Evolutionary conservation across 2,113 vertebrate genomes (phyloP).

Genomic region (Diadophis punctatus): DNA sequence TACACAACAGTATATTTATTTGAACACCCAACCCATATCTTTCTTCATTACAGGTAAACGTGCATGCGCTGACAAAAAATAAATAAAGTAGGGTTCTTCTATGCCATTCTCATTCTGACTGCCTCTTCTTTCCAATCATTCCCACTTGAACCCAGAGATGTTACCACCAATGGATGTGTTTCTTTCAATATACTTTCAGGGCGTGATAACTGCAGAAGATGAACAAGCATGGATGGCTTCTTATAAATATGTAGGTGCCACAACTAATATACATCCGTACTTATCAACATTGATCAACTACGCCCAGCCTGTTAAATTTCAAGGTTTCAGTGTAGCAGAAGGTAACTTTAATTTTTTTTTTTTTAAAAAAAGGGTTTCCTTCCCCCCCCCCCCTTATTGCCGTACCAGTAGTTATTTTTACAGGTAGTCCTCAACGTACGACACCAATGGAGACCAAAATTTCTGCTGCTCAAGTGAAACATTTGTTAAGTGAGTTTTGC

Average conservation of each 20-base stretch:
- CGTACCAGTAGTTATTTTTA: neutral
- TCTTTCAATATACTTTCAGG: conserved; percentile 69
- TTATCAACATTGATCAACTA: conserved; percentile 99
- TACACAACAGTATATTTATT: conserved; percentile 9
- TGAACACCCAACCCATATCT: conserved; percentile 12
- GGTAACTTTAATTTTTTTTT: conserved; percentile 71
- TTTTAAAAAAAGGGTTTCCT: no score
- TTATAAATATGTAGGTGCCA: conserved; percentile 96
- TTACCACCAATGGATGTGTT: conserved; percentile 5
- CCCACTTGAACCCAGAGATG: neutral
- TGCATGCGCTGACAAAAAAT: neutral
- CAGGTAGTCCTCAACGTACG: neutral
- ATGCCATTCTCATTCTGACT: conserved; percentile 18
- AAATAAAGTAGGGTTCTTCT: neutral
- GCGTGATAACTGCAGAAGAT: conserved; percentile 82
- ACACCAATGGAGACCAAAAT: neutral
- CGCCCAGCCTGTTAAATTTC: conserved; percentile 97
- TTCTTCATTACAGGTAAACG: neutral
- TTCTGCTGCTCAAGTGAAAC: neutral
- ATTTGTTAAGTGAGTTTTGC: neutral
- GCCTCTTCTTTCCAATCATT: conserved; percentile 11
- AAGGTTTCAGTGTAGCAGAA: conserved; percentile 93
- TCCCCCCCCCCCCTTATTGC: neutral
- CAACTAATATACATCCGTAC: conserved; percentile 96
- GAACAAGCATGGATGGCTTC: conserved; percentile 95